Evolutionary conservation across 1,140 invertebrate genomes (phyloP).

Genomic region (Drosophila saltans): DNA sequence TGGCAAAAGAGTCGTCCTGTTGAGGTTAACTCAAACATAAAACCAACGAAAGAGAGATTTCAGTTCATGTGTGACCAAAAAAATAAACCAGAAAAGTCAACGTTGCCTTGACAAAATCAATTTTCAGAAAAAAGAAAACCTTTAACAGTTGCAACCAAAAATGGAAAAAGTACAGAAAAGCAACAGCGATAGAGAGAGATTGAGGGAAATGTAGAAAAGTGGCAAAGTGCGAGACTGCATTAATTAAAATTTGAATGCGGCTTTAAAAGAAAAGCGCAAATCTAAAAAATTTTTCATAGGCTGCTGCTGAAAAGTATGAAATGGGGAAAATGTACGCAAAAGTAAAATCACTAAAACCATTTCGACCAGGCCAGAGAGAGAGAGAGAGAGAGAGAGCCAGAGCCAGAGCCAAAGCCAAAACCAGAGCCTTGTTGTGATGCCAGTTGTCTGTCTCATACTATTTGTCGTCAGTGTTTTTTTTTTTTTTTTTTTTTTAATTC

Average conservation of each 20-base stretch:
- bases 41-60: background rate
- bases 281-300: slow-evolving; percentile 81
- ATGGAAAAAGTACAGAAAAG: background rate
- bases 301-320: slow-evolving; percentile 34
- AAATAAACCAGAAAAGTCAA: background rate
- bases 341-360: slow-evolving; percentile 80
- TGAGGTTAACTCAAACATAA: slow-evolving; percentile 38
- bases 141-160: slow-evolving; percentile 20
- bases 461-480: slow-evolving; percentile 21
- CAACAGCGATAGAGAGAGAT: background rate
- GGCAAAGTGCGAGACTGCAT: slow-evolving; percentile 59
- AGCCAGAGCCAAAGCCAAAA: background rate
- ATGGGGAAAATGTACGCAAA: slow-evolving; percentile 60
- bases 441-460: slow-evolving; percentile 34
- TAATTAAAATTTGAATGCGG: slow-evolving; percentile 79
- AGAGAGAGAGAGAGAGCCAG: too few species aligned
- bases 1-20: slow-evolving; percentile 55
- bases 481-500: too few species aligned
- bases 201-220: background rate
- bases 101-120: slow-evolving; percentile 36
- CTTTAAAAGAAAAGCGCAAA: slow-evolving; percentile 72
- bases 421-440: slow-evolving; percentile 17
- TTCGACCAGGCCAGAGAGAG: slow-evolving; percentile 25
- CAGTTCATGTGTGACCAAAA: background rate
- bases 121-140: slow-evolving; percentile 15